Evolutionary conservation across 2,113 vertebrate species (phyloP).

Genomic region (crab-eating macaque (Macaca fascicularis)): DNA sequence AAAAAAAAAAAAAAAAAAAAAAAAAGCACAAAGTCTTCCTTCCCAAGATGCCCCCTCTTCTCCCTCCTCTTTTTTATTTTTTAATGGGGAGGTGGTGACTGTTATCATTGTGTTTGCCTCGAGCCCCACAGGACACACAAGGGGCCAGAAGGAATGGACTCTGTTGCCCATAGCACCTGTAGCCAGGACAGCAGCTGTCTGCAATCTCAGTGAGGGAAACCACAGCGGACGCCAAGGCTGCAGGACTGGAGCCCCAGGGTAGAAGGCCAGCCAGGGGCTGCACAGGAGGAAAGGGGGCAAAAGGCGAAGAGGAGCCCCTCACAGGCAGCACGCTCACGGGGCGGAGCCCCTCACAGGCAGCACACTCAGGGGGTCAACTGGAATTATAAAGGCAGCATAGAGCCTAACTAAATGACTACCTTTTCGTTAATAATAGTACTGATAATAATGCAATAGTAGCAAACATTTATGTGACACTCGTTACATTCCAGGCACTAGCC

Average conservation of each 20-base stretch:
- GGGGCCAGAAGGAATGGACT: neutral
- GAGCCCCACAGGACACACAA: constrained; percentile 41
- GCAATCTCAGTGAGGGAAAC: neutral
- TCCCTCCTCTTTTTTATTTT: constrained; percentile 53
- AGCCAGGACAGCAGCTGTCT: constrained; percentile 7
- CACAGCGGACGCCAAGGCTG: constrained; percentile 3
- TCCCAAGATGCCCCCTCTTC: neutral
- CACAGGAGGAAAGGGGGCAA: constrained; percentile 58
- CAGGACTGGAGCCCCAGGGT: constrained; percentile 42
- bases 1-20: too few relatives aligned
- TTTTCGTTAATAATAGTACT: neutral
- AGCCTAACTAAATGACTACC: neutral
- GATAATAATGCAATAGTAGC: neutral
- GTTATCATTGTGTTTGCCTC: constrained; percentile 50
- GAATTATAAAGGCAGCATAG: neutral
- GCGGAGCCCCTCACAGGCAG: constrained; percentile 68
- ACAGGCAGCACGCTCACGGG: constrained; percentile 68
- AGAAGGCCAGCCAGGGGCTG: constrained; percentile 78
- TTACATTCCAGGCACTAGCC: neutral
- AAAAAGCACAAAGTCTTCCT: neutral
- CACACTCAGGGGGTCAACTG: constrained; percentile 59
- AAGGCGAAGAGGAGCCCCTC: constrained; percentile 66
- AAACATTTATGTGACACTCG: too few relatives aligned
- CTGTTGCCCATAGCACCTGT: neutral
- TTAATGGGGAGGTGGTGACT: too few relatives aligned